A percentile compares a stretch with the other conserved stretches of the same genome.
Evolutionary conservation across 1,140 invertebrate species (phyloP).

Genomic region (Drosophila bifasciata): DNA sequence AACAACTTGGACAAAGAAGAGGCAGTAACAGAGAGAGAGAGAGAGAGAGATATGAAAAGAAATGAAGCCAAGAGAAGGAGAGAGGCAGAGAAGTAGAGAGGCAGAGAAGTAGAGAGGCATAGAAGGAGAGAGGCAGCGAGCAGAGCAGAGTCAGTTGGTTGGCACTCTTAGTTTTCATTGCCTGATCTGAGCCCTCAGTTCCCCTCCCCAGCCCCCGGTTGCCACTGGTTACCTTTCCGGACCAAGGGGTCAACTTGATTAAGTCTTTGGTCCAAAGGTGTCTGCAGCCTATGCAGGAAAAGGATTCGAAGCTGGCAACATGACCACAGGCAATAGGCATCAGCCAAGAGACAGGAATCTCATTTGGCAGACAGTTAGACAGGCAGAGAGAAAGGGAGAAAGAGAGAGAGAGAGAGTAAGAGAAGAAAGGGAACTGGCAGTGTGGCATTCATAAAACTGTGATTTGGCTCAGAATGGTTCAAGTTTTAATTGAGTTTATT

Average conservation of each 20-base stretch:
- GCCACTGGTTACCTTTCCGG: slow-evolving; percentile 21
- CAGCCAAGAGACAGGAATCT: slow-evolving; percentile 25
- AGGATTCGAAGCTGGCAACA: background rate
- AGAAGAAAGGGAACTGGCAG: background rate
- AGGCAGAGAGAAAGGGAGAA: slow-evolving; percentile 16
- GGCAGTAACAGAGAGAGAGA: background rate
- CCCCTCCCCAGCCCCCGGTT: slow-evolving; percentile 7
- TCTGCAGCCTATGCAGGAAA: slow-evolving; percentile 31
- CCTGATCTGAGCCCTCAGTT: slow-evolving; percentile 8
- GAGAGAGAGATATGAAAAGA: slow-evolving; percentile 8
- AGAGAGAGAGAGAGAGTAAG: slow-evolving; percentile 12
- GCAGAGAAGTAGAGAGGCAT: too few species aligned
- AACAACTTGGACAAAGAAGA: slow-evolving; percentile 56
- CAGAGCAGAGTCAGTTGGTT: too few species aligned
- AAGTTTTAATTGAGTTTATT: slow-evolving; percentile 36
- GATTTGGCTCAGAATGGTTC: slow-evolving; percentile 8
- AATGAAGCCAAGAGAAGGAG: background rate
- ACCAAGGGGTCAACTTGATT: slow-evolving; percentile 44
- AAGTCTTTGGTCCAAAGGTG: slow-evolving; percentile 52
- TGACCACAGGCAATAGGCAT: slow-evolving; percentile 11
- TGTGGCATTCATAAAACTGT: slow-evolving; percentile 7
- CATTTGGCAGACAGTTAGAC: slow-evolving; percentile 31
- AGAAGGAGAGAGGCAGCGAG: background rate
- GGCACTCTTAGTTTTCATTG: slow-evolving; percentile 5
- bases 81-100: background rate